Base-by-base conservation (phyloP, 2,113 vertebrate species). In the Meles meles region DNA sequence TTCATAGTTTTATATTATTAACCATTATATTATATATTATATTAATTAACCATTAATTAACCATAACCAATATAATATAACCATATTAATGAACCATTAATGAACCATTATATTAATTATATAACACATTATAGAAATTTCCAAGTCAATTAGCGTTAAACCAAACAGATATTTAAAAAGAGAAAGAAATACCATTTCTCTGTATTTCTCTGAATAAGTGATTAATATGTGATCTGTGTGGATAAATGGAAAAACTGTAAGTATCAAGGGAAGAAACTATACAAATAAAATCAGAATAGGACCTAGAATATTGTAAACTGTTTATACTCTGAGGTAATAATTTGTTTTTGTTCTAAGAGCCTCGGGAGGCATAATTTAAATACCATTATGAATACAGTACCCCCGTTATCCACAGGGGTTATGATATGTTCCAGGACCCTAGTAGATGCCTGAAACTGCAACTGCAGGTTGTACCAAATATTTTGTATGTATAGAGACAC, bases 201-300 rank as follows among this genome's bases (percentile, higher is more conserved):
- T 87, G 6, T 93, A 29, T 94, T 92, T 83, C n/a, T 94, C 92
- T 69, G 67, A 97, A 57, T 81, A 85, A 89, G 7, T 81, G 20
- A 39, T 69, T 63, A 42, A 72, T 65, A 74, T 37, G 7, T 61
- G 29, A 85, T 47, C 49, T 85, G 1, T 63, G 93, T 81, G 42
- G 42, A 49, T 90, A 93, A 89, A n/a, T 94, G 25, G 63, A 80
- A 84, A 83, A 74, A 42, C 42, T 80, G 15, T 83, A 31, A 65
- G 63, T 85, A 82, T 55, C 67, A 89, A 74, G 44, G 27, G 6
- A 34, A 8, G 18, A 72, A 92, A 74, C 4, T 74, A 3, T 76
- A 49, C 6, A 81, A n/a, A 86, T 61, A 37, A 85, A 82, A 65
- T 96, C 25, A 96, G 42, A 92, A 71, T 57, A 90, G 31, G 18